Percentiles rank a stretch among this genome's conserved stretches.
phyloP scores from a whole-genome alignment of 2,113 vertebrate genomes.

The Strix aluco region DNA sequence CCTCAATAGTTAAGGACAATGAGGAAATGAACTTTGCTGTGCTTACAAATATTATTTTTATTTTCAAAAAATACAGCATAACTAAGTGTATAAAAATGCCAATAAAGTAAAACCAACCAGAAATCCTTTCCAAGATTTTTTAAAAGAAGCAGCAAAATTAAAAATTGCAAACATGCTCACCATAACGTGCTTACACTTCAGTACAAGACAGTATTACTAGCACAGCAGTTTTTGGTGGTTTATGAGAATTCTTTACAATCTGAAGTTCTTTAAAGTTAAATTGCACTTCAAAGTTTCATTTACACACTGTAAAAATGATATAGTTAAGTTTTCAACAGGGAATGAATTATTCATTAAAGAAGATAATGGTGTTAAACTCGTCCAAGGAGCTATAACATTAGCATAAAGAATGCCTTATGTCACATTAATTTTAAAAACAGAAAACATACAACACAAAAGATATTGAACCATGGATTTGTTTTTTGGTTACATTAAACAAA shows the following conservation, averaged over 20 bases:
- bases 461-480: constrained; percentile 42
- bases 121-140: not conserved
- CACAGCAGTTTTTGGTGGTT: constrained; percentile 68
- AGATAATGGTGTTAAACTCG: constrained; percentile 76
- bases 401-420: constrained; percentile 76
- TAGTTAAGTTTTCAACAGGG: constrained; percentile 76
- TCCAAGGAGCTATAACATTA: constrained; percentile 79
- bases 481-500: constrained; percentile 70
- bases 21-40: not conserved
- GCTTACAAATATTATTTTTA: not conserved
- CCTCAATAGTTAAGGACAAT: not conserved
- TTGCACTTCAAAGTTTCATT: constrained; percentile 80
- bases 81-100: not conserved
- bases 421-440: constrained; percentile 78
- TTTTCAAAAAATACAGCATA: not conserved
- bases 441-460: constrained; percentile 73
- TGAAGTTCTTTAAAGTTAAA: constrained; percentile 78
- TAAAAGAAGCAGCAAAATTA: constrained; percentile 40
- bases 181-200: constrained; percentile 35
- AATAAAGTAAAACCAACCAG: not conserved
- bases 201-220: constrained; percentile 34
- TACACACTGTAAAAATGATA: constrained; percentile 79
- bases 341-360: constrained; percentile 83
- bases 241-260: constrained; percentile 66
- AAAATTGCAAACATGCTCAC: constrained; percentile 26